Base-by-base conservation (phyloP, 2,797 vertebrate species). In the Babyrousa celebensis region DNA sequence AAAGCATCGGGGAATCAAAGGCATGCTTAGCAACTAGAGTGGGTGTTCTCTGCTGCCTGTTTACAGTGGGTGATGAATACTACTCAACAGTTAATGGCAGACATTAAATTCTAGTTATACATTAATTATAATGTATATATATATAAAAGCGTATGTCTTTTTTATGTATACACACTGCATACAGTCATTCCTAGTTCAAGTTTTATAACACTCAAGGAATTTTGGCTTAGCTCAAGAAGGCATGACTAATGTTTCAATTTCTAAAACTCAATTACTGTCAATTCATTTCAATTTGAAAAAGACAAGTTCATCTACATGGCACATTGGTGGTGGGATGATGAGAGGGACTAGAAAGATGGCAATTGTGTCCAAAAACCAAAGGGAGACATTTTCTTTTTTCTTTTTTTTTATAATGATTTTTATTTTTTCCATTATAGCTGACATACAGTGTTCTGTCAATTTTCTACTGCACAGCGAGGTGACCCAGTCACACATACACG, bases 41-140 rank as follows among this genome's bases (percentile, higher is more conserved):
- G 95, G 96, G 94, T 78, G 83, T 97, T 94, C 96, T 96, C 95
- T 94, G 78, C 89, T 89, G 85, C 86, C 80, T 93, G 60, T 97
- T 96, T 96, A 95, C 1, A 16, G 40, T 18, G 12, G 91, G 60
- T 40, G 71, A 70, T 62, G 93, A 95, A 58, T 67, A 75, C 97
- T 96, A 92, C 95, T 89, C 94, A 96, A 94, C 52, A 94, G 85
- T 94, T 97, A 97, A 97, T 96, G 79, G 89, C 5, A 0, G 79
- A 62, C 75, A 93, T 97, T 96, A 97, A 94, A 96, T 95, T 96
- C 80, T 92, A 96, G 97, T 96, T 96, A 89, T 78, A 77, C 72
- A 56, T 91, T 96, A 97, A 94, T 96, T 95, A 96, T 83, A 91
- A 95, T 6, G 79, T 85, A 36, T 36, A 23, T 52, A 36, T 36